These are phyloP conservation scores for Fragum whitleyi DNA, from an alignment of 2,888 invertebrate genomes.

Conservation along the genomic window DNA sequence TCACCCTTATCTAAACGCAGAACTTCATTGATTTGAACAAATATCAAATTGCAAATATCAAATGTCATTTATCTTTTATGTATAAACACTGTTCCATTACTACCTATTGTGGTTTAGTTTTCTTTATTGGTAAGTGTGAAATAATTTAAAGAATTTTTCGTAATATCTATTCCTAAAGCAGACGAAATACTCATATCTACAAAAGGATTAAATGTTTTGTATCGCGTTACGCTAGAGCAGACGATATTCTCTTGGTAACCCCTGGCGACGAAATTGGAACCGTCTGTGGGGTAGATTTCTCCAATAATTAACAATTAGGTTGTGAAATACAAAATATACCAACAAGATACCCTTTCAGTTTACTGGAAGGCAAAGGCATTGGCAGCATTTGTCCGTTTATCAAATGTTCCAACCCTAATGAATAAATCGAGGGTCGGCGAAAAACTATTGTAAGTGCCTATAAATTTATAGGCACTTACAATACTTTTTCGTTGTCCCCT, in stretches of 20 bases:
- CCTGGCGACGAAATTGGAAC: constrained; percentile 35
- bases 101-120: too few relatives aligned
- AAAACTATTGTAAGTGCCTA: too few relatives aligned
- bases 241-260: constrained; percentile 10
- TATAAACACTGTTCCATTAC: too few relatives aligned
- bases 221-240: constrained; percentile 10
- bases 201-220: constrained; percentile 2
- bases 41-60: neutral
- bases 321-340: constrained; percentile 13
- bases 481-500: too few relatives aligned
- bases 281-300: neutral
- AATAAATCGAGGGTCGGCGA: too few relatives aligned
- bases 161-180: neutral
- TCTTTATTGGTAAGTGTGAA: too few relatives aligned
- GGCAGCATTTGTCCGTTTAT: too few relatives aligned
- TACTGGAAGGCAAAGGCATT: too few relatives aligned
- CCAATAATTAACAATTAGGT: constrained; percentile 10
- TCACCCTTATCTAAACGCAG: neutral
- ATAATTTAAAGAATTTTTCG: neutral
- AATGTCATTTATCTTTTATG: neutral
- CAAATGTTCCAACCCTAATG: too few relatives aligned
- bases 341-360: too few relatives aligned
- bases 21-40: neutral
- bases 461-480: too few relatives aligned
- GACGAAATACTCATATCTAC: neutral